Conservation (phyloP, 2,888 invertebrate genomes). For the Polietes domitor region DNA sequence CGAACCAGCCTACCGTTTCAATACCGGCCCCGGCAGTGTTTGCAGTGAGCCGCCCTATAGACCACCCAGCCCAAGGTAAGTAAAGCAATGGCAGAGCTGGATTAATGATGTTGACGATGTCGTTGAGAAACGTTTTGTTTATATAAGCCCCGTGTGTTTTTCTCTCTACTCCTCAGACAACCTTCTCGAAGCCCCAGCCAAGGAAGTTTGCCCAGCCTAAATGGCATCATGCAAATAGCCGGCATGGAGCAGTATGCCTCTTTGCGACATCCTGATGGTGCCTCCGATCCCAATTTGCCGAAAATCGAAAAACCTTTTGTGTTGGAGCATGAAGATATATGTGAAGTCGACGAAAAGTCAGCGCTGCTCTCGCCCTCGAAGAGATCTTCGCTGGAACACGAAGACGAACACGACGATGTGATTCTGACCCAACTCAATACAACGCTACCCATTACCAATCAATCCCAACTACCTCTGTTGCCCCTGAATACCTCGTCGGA, state of each 20-base stretch:
- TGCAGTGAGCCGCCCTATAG: slow-evolving; percentile 92
- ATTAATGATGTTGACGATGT: neutral
- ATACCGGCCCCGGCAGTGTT: slow-evolving; percentile 87
- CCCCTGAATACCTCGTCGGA: slow-evolving; percentile 81
- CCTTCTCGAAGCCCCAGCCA: slow-evolving; percentile 81
- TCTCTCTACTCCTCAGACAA: slow-evolving; percentile 69
- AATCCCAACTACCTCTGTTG: slow-evolving; percentile 79
- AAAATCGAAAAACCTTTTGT: slow-evolving; percentile 78
- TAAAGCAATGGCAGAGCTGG: neutral
- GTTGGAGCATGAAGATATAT: slow-evolving; percentile 75
- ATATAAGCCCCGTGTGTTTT: slow-evolving; percentile 23
- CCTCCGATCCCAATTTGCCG: slow-evolving; percentile 93
- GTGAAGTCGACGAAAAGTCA: slow-evolving; percentile 79
- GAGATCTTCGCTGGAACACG: slow-evolving; percentile 74
- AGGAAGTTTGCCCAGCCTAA: slow-evolving; percentile 83
- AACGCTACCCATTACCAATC: slow-evolving; percentile 75
- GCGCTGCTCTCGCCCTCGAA: slow-evolving; percentile 75
- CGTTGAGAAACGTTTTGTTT: slow-evolving; percentile 6
- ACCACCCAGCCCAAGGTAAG: slow-evolving; percentile 81
- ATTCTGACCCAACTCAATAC: slow-evolving; percentile 69
- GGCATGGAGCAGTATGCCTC: slow-evolving; percentile 85
- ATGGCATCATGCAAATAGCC: slow-evolving; percentile 84
- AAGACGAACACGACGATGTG: slow-evolving; percentile 70
- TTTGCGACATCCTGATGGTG: slow-evolving; percentile 93
- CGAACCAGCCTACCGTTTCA: slow-evolving; percentile 80